A percentile compares a stretch with the other conserved stretches of the same genome.
Conservation (phyloP, 1,140 invertebrate species). For the Macrobrachium nipponense region DNA sequence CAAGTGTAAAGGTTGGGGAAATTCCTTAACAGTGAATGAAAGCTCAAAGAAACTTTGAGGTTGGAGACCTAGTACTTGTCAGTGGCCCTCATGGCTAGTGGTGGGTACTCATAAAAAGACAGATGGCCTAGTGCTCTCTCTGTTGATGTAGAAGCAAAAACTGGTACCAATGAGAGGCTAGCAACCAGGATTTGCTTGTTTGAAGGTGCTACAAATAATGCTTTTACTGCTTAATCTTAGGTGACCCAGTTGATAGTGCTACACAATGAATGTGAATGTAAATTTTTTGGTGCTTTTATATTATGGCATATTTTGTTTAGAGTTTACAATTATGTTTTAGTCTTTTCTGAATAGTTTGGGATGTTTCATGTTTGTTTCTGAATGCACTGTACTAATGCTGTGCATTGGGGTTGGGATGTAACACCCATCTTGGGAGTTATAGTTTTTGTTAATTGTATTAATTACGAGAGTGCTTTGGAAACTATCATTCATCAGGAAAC, state of each 20-base stretch:
- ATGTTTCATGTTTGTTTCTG: neutral
- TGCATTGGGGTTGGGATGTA: neutral
- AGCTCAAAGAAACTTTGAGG: neutral
- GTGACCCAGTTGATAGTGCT: neutral
- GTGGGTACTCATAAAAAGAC: neutral
- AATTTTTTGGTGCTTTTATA: neutral
- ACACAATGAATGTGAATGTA: neutral
- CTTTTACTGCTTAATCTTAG: neutral
- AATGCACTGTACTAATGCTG: neutral
- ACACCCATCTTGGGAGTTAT: too few relatives aligned
- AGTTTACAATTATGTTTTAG: neutral
- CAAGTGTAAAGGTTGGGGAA: neutral
- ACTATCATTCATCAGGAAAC: too few relatives aligned
- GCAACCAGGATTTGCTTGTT: neutral
- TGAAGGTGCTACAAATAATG: neutral
- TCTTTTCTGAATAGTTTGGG: neutral
- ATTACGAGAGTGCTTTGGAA: too few relatives aligned
- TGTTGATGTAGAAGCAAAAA: neutral
- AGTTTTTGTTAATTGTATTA: too few relatives aligned
- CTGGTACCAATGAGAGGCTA: neutral
- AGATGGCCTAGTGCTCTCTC: slow-evolving; percentile 1
- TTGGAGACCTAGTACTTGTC: neutral
- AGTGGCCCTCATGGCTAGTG: neutral
- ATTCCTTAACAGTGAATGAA: neutral
- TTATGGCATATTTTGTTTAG: too few relatives aligned